These are phyloP conservation scores for Anniella stebbinsi DNA, from an alignment of 2,797 vertebrate genomes.

Conservation along the genomic window DNA sequence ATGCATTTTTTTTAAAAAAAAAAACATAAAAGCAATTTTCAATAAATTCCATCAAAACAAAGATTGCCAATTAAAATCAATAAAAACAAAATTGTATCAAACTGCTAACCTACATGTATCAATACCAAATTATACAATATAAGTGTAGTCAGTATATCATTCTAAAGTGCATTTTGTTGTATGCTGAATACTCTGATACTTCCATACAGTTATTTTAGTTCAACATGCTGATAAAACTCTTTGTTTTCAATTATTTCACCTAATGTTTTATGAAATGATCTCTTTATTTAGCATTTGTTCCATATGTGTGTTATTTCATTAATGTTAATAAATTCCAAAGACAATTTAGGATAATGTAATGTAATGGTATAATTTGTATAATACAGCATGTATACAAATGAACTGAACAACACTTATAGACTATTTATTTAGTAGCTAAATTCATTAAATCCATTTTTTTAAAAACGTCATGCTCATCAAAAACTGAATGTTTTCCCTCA, in stretches of 20 bases:
- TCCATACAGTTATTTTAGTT: neutral
- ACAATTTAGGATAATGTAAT: conserved; percentile 34
- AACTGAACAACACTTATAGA: neutral
- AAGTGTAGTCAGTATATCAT: neutral
- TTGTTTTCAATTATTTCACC: conserved; percentile 8
- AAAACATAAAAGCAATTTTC: no score
- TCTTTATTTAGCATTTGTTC: neutral
- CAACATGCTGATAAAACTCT: neutral
- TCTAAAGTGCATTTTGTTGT: neutral
- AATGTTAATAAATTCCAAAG: conserved; percentile 37
- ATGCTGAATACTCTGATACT: neutral
- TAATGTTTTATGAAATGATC: neutral
- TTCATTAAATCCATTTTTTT: conserved; percentile 36
- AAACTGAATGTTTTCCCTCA: neutral
- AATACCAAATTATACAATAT: neutral
- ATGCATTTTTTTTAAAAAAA: no score
- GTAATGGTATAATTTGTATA: neutral
- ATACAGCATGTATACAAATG: conserved; percentile 23
- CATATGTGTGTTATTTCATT: neutral
- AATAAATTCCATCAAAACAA: no score
- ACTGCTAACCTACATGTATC: neutral
- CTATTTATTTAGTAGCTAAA: conserved; percentile 17
- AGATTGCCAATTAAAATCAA: no score
- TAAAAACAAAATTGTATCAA: neutral
- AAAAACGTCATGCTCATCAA: conserved; percentile 7